Evolutionary conservation across 1,140 invertebrate species (phyloP).

Genomic region (Drosophila nikananu): DNA sequence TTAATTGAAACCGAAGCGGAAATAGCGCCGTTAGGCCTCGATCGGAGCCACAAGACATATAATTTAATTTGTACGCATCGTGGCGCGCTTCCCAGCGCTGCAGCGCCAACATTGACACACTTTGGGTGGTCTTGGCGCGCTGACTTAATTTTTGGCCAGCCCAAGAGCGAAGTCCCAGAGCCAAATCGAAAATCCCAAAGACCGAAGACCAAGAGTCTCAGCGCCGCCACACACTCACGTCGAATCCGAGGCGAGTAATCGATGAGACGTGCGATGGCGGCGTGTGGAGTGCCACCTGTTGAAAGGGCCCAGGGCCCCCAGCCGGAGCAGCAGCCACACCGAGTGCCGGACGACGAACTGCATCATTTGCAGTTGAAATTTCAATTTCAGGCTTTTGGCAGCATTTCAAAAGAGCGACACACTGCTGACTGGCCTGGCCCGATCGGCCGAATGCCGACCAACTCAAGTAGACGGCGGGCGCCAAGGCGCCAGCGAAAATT

Average conservation of each 20-base stretch:
- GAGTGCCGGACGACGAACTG: conserved; percentile 60
- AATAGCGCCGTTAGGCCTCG: conserved; percentile 52
- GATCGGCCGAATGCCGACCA: neutral
- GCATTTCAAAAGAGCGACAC: conserved; percentile 64
- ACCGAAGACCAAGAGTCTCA: conserved; percentile 16
- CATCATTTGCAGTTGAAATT: conserved; percentile 72
- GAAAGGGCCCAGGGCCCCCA: conserved; percentile 61
- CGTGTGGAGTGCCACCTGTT: conserved; percentile 63
- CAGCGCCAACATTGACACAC: conserved; percentile 76
- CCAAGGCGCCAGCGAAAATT: conserved; percentile 67
- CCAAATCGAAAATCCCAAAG: conserved; percentile 5
- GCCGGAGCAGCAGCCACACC: conserved; percentile 19
- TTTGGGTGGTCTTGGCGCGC: conserved; percentile 78
- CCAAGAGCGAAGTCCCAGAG: conserved; percentile 34
- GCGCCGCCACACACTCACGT: conserved; percentile 39
- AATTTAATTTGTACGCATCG: conserved; percentile 50
- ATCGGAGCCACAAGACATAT: conserved; percentile 45
- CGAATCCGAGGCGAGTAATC: conserved; percentile 62
- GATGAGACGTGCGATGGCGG: conserved; percentile 70
- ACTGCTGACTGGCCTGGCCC: conserved; percentile 4
- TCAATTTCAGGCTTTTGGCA: conserved; percentile 81
- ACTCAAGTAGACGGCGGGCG: conserved; percentile 53
- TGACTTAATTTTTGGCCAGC: conserved; percentile 68
- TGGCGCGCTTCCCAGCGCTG: conserved; percentile 27
- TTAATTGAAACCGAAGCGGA: conserved; percentile 50